Evolutionary conservation across 2,888 invertebrate genomes (phyloP).

Genomic region (Lissocephala sabroskyi): DNA sequence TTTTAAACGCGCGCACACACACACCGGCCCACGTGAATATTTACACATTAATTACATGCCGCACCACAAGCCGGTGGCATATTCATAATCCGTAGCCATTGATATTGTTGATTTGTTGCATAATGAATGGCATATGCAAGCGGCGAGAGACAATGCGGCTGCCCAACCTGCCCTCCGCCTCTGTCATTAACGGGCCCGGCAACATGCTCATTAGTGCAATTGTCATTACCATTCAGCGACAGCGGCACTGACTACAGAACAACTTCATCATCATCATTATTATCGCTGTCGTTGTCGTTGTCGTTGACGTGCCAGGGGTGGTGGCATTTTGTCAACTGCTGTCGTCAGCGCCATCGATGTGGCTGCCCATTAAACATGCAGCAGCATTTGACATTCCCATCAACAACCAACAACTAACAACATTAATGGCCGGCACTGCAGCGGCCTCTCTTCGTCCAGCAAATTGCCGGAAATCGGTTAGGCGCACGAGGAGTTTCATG

Average conservation of each 20-base stretch:
- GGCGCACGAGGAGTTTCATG: no score
- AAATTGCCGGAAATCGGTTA: no score
- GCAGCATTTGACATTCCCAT: slow-evolving; percentile 58
- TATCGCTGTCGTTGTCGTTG: slow-evolving; percentile 14
- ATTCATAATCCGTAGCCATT: slow-evolving; percentile 51
- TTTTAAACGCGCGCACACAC: slow-evolving; percentile 3
- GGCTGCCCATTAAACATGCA: slow-evolving; percentile 58
- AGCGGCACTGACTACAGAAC: slow-evolving; percentile 32
- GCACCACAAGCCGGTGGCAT: slow-evolving; percentile 39
- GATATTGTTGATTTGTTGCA: slow-evolving; percentile 56
- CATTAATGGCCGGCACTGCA: slow-evolving; percentile 47
- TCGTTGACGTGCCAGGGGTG: not conserved
- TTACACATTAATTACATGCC: slow-evolving; percentile 57
- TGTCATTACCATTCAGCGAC: slow-evolving; percentile 57
- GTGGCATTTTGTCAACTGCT: not conserved
- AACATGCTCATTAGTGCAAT: slow-evolving; percentile 60
- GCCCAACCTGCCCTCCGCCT: slow-evolving; percentile 26
- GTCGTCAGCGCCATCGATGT: slow-evolving; percentile 32
- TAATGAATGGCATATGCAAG: slow-evolving; percentile 58
- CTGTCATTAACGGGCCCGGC: slow-evolving; percentile 9
- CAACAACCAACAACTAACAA: slow-evolving; percentile 58
- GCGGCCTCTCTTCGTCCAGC: not conserved
- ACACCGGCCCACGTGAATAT: slow-evolving; percentile 29
- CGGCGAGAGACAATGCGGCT: slow-evolving; percentile 2
- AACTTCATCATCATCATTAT: slow-evolving; percentile 56